These are phyloP conservation scores for Spodoptera frugiperda DNA, from an alignment of 1,140 invertebrate species.

Conservation along the genomic window DNA sequence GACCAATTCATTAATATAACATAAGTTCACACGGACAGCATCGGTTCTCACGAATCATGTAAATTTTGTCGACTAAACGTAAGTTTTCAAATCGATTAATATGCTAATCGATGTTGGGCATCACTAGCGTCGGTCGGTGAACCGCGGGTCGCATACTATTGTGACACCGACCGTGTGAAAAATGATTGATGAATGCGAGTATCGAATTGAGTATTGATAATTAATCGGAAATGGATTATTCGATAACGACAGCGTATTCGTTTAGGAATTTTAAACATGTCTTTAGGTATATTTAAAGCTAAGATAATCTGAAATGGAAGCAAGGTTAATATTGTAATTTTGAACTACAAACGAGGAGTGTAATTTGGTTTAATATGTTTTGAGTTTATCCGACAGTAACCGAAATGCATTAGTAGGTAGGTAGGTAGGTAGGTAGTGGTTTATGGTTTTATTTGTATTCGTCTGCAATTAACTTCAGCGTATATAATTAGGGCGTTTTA, in stretches of 20 bases:
- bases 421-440: too few species aligned
- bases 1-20: conserved; percentile 86
- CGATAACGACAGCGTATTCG: conserved; percentile 26
- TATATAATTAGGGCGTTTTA: conserved; percentile 8
- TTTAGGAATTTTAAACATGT: conserved; percentile 30
- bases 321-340: conserved; percentile 37
- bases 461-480: background rate
- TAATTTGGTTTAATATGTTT: conserved; percentile 12
- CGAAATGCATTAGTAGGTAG: conserved; percentile 1
- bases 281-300: background rate
- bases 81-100: conserved; percentile 86
- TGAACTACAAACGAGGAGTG: conserved; percentile 1
- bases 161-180: conserved; percentile 79
- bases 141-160: conserved; percentile 74
- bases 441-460: conserved; percentile 26
- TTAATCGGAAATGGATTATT: conserved; percentile 48
- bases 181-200: conserved; percentile 53
- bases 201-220: conserved; percentile 47
- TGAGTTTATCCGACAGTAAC: conserved; percentile 10
- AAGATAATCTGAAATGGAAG: conserved; percentile 7
- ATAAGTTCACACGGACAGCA: conserved; percentile 82
- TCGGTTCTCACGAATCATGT: conserved; percentile 85
- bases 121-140: conserved; percentile 82
- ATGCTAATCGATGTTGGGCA: conserved; percentile 83
- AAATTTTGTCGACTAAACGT: conserved; percentile 85